Evolutionary conservation across 2,797 vertebrate species (phyloP).

Genomic region (Pseudochirops corinnae): DNA sequence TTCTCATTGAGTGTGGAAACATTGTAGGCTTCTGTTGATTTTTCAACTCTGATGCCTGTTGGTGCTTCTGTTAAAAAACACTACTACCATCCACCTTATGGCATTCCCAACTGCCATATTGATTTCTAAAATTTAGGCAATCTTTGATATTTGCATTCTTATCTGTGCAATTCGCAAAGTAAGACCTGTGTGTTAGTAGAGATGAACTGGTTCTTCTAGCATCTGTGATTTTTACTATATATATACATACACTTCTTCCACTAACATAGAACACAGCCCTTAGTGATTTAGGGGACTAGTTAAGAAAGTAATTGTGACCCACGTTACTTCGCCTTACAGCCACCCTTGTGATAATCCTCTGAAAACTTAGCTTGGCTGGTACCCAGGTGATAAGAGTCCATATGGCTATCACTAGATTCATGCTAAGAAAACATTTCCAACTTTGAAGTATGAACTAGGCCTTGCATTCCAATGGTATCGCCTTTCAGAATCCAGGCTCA

Average conservation of each 20-base stretch:
- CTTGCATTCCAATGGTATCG: not conserved
- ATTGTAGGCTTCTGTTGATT: not conserved
- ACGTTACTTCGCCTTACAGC: not conserved
- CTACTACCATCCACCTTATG: not conserved
- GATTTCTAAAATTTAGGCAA: not conserved
- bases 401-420: not conserved
- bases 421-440: not conserved
- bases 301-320: not conserved
- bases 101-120: not conserved
- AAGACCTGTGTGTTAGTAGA: not conserved
- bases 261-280: not conserved
- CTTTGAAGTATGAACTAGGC: not conserved
- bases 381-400: not conserved
- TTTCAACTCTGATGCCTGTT: not conserved
- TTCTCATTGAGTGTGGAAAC: conserved; percentile 2
- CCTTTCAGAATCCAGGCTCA: not conserved
- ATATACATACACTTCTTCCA: not conserved
- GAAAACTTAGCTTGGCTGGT: not conserved
- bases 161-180: not conserved
- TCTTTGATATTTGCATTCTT: not conserved
- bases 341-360: not conserved
- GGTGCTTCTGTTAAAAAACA: not conserved
- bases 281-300: not conserved
- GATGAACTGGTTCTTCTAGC: not conserved
- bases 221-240: not conserved